Evolutionary conservation across 2,888 invertebrate genomes (phyloP), one percentile per base, ranked within the genome.

Genomic region (Morpho deidamia): DNA sequence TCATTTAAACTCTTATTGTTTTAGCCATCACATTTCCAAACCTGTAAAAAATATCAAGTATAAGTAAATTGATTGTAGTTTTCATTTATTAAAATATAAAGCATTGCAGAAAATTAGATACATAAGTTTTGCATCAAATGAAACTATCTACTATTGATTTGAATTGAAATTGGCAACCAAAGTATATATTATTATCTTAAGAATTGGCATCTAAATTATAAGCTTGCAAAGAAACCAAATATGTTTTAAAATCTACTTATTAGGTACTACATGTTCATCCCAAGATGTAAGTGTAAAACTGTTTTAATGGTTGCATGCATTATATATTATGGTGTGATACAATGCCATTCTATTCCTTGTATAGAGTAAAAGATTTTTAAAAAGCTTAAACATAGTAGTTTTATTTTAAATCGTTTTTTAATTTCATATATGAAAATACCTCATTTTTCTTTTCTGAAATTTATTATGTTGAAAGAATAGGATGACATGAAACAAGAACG

Each of bases 291-390:
- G 47, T 55, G 79, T 80, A 80, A 81, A 23, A 23, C 1, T 23
- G 81, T 57, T 59, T 67, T 54, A 61, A 56, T 51, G 57, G 67
- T 68, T 75, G 78, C 60, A 55, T 62, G 65, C 53, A 57, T 56
- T 50, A 42, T 63, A 12, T 44, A 43, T 54, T 34, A 53, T 61
- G 54, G 63, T 59, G 60, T 56, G 50, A 59, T 42, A 38, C 11
- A 14, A 59, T 59, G 70, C 71, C 72, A 75, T 76, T 78, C 73
- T 75, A 73, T 76, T 72, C 68, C 37, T 12, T 44, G 11, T 32
- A 23, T 23, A 23, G 3, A 23, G 23, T 23, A 23, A 23, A 23
- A 23, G 4, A 23, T 5, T 23, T n/a, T n/a, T n/a, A n/a, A 23
- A 23, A 23, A 23, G 23, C 3, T 14, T 14, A 14, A 14, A 14